Evolutionary conservation across 2,797 vertebrate species (phyloP).

Genomic region (Notolabrus celidotus): DNA sequence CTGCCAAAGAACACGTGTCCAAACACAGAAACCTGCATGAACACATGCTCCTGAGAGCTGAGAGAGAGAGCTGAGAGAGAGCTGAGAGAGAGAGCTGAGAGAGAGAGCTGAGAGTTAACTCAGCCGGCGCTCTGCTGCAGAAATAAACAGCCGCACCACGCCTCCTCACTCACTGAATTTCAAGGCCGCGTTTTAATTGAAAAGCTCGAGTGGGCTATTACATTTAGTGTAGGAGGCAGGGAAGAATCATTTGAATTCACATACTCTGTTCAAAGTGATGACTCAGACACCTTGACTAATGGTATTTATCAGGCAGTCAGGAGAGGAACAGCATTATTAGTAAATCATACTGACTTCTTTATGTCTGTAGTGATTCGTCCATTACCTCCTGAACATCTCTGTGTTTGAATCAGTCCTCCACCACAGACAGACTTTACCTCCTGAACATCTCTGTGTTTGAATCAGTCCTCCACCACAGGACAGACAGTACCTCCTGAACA

Average conservation of each 20-base stretch:
- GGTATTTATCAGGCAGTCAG: slow-evolving; percentile 67
- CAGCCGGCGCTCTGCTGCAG: slow-evolving; percentile 44
- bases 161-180: slow-evolving; percentile 58
- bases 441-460: too few relatives aligned
- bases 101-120: slow-evolving; percentile 34
- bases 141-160: slow-evolving; percentile 55
- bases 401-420: slow-evolving; percentile 47
- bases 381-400: slow-evolving; percentile 50
- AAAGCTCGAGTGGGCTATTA: slow-evolving; percentile 68
- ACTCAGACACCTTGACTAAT: slow-evolving; percentile 70
- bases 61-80: too few relatives aligned
- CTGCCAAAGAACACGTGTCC: not conserved
- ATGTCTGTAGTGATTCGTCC: slow-evolving; percentile 67
- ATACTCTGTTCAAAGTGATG: slow-evolving; percentile 61
- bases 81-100: too few relatives aligned
- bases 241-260: slow-evolving; percentile 61
- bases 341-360: slow-evolving; percentile 67
- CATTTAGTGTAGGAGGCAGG: slow-evolving; percentile 67
- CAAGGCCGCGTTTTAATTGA: slow-evolving; percentile 71
- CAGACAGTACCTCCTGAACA: too few relatives aligned
- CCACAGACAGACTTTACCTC: not conserved
- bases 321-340: slow-evolving; percentile 62
- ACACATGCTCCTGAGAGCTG: slow-evolving; percentile 16
- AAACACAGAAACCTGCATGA: slow-evolving; percentile 3
- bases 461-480: too few relatives aligned